Evolutionary conservation across 2,797 vertebrate genomes (phyloP), one percentile per base, ranked within the genome.

Genomic region (Fratercula arctica): DNA sequence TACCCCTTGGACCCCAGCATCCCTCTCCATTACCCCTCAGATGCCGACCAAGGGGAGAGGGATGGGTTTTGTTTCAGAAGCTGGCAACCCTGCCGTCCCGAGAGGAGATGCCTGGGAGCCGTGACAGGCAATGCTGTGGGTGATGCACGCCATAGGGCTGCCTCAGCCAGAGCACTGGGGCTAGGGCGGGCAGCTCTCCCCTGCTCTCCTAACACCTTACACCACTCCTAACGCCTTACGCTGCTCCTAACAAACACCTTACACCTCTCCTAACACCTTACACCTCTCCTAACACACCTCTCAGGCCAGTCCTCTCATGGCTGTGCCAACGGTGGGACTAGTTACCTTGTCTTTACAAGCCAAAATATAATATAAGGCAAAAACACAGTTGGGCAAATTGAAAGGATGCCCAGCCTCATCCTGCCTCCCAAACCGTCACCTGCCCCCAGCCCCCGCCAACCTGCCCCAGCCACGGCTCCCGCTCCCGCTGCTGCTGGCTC

Each of bases 401-500:
- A 46, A 41, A 53, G 16, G 25, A 11, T 18, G 31, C 13, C 3
- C 14, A 23, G 16, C 23, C 46, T 19, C 35, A 56, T 1, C 15
- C 26, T 16, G 31, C 23, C 28, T 35, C 60, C 73, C 23, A 10
- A 7, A 9, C n/a, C 8, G 29, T 4, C 23, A 26, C 41, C n/a
- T 13, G 20, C 20, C 39, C 24, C 20, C 37, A 21, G 31, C 5
- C 43, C 37, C n/a, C 21, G 6, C 53, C 20, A 28, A 35, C 31
- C 51, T 2, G n/a, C 28, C 66, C 2, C 16, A 24, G 4, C 20
- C 9, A 4, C 11, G 2, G 7, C 39, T 43, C 66, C 87, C 6
- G 43, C 80, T 57, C 73, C 15, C 13, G 7, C 23, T 10, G 13
- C 56, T 16, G 21, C 3, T 0, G 1, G 0, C 11, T 88, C 82